Evolutionary conservation across 2,888 invertebrate species (phyloP), one percentile per base, ranked within the genome.

Genomic region (Cantharis lateralis): DNA sequence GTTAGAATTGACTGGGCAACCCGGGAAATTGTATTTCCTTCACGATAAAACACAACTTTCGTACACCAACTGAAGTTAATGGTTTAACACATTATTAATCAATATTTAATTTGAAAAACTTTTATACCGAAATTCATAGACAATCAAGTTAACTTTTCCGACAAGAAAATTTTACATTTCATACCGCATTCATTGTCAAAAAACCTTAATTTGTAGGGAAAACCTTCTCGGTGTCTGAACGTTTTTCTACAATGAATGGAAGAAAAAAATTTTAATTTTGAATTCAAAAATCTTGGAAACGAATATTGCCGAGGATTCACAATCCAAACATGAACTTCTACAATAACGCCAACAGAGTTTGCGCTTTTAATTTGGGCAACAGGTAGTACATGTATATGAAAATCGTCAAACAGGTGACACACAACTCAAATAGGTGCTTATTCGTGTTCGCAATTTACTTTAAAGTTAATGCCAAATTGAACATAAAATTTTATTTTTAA

Each of bases 11-110:
- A 78, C 78, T 78, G 81, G 79, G 81, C 80, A 82, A 79, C 84
- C 84, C 83, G 84, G 84, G 83, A 84, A 84, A 84, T 82, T 78
- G 82, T 79, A 82, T 84, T 83, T 83, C 80, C 80, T 74, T 64
- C 83, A 81, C 77, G 81, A 71, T 63, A 81, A 82, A 82, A 81
- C 76, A 72, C 72, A 77, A 82, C 78, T 77, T 74, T 76, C 69
- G 64, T 70, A 32, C 18, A 28, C 64, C 63, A 66, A 18, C 20
- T 66, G 9, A 66, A 66, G 7, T 20, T 66, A 48, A 48, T 48
- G 48, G 7, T 48, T 48, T 48, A 7, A n/a, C n/a, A 48, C 48
- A 48, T 48, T 48, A 13, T 48, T 48, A n/a, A 48, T 48, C 48
- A 48, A n/a, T 48, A 48, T 48, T 48, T 48, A 48, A 48, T 48